These are phyloP conservation scores for Busseola fusca DNA, from an alignment of 2,888 invertebrate genomes.

Conservation along the genomic window DNA sequence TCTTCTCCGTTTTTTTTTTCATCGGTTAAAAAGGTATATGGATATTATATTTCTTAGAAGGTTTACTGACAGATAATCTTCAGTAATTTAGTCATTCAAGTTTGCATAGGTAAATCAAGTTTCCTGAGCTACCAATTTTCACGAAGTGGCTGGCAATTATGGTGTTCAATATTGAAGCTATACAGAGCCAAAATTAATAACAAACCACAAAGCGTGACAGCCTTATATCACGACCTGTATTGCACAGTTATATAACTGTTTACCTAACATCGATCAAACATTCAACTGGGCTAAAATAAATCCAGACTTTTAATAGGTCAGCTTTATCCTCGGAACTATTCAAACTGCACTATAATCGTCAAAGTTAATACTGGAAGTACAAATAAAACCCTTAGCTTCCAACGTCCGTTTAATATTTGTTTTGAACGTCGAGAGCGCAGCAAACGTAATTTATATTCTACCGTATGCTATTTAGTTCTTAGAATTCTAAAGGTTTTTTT, in stretches of 20 bases:
- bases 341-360: constrained; percentile 67
- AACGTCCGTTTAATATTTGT: constrained; percentile 69
- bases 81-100: too few relatives aligned
- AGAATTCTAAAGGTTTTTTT: constrained; percentile 28
- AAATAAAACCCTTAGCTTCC: constrained; percentile 71
- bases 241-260: neutral
- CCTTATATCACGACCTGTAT: neutral
- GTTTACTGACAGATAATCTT: neutral
- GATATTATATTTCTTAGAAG: neutral
- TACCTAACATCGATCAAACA: constrained; percentile 8
- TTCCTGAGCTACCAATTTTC: neutral
- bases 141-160: neutral
- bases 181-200: neutral
- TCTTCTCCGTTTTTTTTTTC: too few relatives aligned
- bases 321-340: constrained; percentile 48
- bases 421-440: constrained; percentile 61
- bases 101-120: neutral
- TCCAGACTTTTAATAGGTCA: constrained; percentile 35
- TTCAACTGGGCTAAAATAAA: constrained; percentile 5
- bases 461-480: constrained; percentile 32
- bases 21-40: neutral
- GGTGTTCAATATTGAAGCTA: neutral
- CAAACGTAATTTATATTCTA: constrained; percentile 48
- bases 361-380: constrained; percentile 74
- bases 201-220: neutral